Evolutionary conservation across 2,888 invertebrate genomes (phyloP), one percentile per base, ranked within the genome.

Genomic region (Ochropacha duplaris): DNA sequence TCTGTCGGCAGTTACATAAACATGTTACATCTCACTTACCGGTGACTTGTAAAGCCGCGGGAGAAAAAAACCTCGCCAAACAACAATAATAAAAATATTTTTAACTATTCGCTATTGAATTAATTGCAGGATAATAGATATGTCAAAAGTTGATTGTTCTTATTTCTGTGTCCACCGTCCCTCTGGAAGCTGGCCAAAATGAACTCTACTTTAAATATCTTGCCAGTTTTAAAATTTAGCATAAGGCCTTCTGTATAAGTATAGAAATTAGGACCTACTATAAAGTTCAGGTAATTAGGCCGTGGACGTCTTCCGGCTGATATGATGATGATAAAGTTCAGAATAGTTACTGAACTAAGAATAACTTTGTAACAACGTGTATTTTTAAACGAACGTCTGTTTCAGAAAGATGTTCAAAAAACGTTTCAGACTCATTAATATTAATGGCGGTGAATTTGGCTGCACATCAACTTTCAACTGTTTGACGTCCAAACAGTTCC

Each of bases 111-210:
- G n/a, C 57, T 56, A 57, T 66, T 62, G 51, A 54, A 57, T 44
- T 59, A 69, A 65, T 60, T 57, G 61, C 65, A 62, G 62, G 54
- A 66, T 64, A 66, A 73, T 60, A 65, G 66, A 69, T 61, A 66
- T 69, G 68, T 80, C 73, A 66, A 71, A 77, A 76, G 70, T 68
- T 62, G 65, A 74, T 72, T 71, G 71, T 77, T 74, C 74, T 69
- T 76, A 75, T 73, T 69, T 70, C 71, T 66, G 64, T 57, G 62
- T 59, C 58, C 64, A 59, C 31, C 2, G 12, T 64, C 58, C 57
- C 34, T 50, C 70, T 80, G 81, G 81, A 78, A 66, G 28, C 60
- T 28, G 24, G 81, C 82, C 82, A 82, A 81, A 66, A 68, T 61
- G 80, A 77, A 74, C 68, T 76, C 72, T 69, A 59, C 60, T 65